phyloP scores from a whole-genome alignment of 2,113 vertebrate genomes.

The Cricetomys ansorgei region DNA sequence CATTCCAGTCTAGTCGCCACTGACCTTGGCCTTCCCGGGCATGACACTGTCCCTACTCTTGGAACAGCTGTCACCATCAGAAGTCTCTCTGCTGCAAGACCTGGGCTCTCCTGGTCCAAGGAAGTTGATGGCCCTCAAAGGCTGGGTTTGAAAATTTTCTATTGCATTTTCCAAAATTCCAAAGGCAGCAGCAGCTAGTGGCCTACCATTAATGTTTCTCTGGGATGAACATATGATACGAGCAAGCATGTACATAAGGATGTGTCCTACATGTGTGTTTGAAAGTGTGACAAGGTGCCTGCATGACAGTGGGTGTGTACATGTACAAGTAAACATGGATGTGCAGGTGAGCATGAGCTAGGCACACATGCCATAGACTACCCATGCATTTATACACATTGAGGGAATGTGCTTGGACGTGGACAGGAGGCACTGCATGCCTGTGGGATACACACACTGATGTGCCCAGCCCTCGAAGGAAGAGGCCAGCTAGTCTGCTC shows the following conservation, averaged over 20 bases:
- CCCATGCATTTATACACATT: rapidly evolving
- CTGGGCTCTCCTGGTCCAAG: not conserved
- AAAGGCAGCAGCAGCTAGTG: not conserved
- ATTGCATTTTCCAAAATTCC: not conserved
- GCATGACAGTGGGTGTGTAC: too few species aligned
- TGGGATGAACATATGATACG: not conserved
- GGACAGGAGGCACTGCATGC: not conserved
- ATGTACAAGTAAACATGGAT: not conserved
- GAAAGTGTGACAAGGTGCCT: not conserved
- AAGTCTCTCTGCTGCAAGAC: not conserved
- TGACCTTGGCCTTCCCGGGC: not conserved
- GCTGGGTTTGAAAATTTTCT: not conserved
- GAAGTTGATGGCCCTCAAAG: not conserved
- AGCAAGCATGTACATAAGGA: not conserved
- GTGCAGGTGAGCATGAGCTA: not conserved
- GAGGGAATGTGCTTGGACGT: not conserved
- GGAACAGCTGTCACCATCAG: not conserved
- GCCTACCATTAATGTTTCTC: not conserved
- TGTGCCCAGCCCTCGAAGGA: not conserved
- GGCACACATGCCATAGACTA: not conserved
- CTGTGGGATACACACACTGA: rapidly evolving
- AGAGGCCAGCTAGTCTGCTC: not conserved
- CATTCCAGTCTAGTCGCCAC: not conserved
- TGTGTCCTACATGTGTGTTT: not conserved
- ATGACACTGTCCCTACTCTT: not conserved